These are phyloP conservation scores for Drosophila stalkeri DNA, from an alignment of 2,888 invertebrate species.

Conservation along the genomic window DNA sequence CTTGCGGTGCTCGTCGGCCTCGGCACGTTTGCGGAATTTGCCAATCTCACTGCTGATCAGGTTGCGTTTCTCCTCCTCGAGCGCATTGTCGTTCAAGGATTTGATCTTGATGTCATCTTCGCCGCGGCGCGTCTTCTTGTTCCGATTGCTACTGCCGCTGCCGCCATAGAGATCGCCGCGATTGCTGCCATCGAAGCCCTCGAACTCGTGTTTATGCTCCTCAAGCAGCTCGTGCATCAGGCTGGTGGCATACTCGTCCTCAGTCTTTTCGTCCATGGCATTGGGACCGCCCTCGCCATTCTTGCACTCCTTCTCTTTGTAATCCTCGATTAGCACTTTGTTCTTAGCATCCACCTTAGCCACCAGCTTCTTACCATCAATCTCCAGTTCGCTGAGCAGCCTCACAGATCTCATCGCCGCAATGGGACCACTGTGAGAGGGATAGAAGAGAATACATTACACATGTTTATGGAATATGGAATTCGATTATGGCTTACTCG, in stretches of 20 bases:
- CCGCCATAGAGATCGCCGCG: slow-evolving; percentile 75
- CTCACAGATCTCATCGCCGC: slow-evolving; percentile 97
- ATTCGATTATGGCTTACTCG: slow-evolving; percentile 86
- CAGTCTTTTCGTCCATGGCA: slow-evolving; percentile 87
- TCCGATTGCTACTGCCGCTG: slow-evolving; percentile 62
- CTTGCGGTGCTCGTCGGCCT: slow-evolving; percentile 85
- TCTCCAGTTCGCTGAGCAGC: slow-evolving; percentile 95
- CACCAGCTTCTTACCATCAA: slow-evolving; percentile 96
- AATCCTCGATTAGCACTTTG: slow-evolving; percentile 96
- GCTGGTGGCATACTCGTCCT: slow-evolving; percentile 89
- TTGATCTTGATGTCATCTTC: slow-evolving; percentile 85
- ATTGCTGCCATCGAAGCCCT: slow-evolving; percentile 78
- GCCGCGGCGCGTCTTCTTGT: slow-evolving; percentile 75
- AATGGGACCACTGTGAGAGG: slow-evolving; percentile 89
- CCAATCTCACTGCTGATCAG: slow-evolving; percentile 98
- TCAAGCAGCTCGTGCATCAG: slow-evolving; percentile 92
- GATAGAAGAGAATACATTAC: neutral
- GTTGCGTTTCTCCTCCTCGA: slow-evolving; percentile 98
- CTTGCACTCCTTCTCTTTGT: slow-evolving; percentile 90
- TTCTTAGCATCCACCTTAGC: slow-evolving; percentile 99
- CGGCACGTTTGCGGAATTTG: slow-evolving; percentile 96
- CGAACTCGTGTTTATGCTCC: slow-evolving; percentile 88
- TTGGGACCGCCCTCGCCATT: slow-evolving; percentile 84
- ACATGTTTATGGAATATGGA: neutral
- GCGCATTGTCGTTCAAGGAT: slow-evolving; percentile 93